Evolutionary conservation across 2,888 invertebrate genomes (phyloP).

Genomic region (Synanthedon vespiformis): DNA sequence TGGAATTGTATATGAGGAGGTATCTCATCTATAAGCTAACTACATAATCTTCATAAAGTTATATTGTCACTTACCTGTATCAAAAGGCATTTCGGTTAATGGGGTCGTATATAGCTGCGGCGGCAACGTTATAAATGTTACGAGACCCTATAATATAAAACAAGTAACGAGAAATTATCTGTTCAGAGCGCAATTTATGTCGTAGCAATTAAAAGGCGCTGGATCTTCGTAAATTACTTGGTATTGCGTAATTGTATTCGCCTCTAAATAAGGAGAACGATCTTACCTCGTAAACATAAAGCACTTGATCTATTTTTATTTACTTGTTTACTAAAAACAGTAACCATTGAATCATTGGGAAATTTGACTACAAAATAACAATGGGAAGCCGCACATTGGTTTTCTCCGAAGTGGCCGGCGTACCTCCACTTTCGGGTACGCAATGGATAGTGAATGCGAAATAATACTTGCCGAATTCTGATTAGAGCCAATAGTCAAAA

Average conservation of each 20-base stretch:
- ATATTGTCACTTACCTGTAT: background rate
- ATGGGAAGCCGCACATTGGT: no score
- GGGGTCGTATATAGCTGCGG: background rate
- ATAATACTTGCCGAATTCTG: no score
- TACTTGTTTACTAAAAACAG: constrained; percentile 39
- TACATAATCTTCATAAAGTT: background rate
- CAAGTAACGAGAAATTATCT: constrained; percentile 42
- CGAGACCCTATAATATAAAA: constrained; percentile 25
- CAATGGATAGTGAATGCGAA: no score
- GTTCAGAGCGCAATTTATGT: constrained; percentile 52
- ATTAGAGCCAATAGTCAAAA: no score
- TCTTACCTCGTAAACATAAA: constrained; percentile 53
- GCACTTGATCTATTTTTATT: constrained; percentile 46
- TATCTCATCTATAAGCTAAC: background rate
- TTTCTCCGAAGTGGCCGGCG: no score
- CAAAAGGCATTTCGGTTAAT: background rate
- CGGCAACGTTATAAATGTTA: constrained; percentile 30
- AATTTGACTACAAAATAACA: no score
- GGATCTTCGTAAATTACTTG: constrained; percentile 54
- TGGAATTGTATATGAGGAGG: no score
- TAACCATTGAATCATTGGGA: background rate
- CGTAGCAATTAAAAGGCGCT: constrained; percentile 49
- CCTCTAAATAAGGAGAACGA: constrained; percentile 45
- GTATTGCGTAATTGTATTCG: constrained; percentile 54
- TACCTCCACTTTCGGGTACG: no score